These are phyloP conservation scores for Heteractis magnifica DNA, from an alignment of 92 coral and sea anemone species.

Conservation along the genomic window DNA sequence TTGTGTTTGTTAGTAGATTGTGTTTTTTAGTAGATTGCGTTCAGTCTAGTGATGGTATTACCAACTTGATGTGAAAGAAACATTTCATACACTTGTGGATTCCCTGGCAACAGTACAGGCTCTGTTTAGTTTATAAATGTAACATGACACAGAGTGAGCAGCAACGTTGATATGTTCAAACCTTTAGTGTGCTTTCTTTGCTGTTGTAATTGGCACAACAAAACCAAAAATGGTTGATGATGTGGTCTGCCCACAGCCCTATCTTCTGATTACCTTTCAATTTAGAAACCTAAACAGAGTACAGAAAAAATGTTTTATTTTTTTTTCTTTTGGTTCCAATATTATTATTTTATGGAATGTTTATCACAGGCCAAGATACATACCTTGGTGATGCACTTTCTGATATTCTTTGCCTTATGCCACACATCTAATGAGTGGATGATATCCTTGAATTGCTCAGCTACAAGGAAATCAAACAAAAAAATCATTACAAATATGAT, in stretches of 20 bases:
- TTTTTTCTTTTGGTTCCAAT: neutral
- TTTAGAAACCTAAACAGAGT: conserved; percentile 31
- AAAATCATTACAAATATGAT: too few relatives aligned
- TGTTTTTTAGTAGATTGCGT: too few relatives aligned
- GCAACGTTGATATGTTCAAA: conserved; percentile 13
- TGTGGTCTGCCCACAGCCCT: conserved; percentile 43
- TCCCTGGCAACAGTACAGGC: too few relatives aligned
- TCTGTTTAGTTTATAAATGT: neutral
- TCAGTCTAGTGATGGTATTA: too few relatives aligned
- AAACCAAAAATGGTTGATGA: conserved; percentile 49
- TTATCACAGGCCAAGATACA: neutral
- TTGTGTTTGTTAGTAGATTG: too few relatives aligned
- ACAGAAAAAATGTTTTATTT: neutral
- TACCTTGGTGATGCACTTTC: conserved; percentile 30
- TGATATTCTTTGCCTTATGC: conserved; percentile 41
- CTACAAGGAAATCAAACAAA: neutral
- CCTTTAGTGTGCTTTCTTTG: conserved; percentile 7
- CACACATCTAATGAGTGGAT: conserved; percentile 40
- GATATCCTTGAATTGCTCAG: conserved; percentile 15
- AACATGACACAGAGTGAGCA: neutral
- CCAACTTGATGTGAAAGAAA: too few relatives aligned
- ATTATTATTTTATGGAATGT: neutral
- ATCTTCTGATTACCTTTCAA: conserved; percentile 44
- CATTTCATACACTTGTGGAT: too few relatives aligned
- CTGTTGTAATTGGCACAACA: conserved; percentile 25